A percentile compares a stretch with the other conserved stretches of the same genome.
phyloP scores from a whole-genome alignment of 1,140 invertebrate species.

The Drosophila persimilis region DNA sequence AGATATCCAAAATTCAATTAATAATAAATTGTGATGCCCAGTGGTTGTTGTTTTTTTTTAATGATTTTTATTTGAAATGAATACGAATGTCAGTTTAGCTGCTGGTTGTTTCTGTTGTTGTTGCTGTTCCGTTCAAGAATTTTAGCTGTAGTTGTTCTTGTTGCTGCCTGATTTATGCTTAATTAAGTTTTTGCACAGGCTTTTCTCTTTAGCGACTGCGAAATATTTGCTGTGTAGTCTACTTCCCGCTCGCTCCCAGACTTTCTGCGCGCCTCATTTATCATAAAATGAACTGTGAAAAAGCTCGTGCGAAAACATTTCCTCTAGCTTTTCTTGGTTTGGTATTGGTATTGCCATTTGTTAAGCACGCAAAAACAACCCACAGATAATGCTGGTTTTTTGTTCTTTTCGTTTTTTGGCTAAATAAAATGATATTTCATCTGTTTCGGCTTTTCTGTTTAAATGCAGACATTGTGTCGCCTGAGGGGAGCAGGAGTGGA shows the following conservation, averaged over 20 bases:
- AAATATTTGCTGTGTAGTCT: slow-evolving; percentile 7
- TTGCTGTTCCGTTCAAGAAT: slow-evolving; percentile 44
- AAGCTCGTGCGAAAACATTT: slow-evolving; percentile 26
- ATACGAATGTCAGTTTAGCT: slow-evolving; percentile 79
- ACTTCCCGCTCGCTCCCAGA: neutral
- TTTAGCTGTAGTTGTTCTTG: slow-evolving; percentile 38
- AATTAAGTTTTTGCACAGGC: slow-evolving; percentile 50
- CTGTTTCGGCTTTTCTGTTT: slow-evolving; percentile 44
- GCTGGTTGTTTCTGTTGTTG: slow-evolving; percentile 53
- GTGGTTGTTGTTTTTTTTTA: slow-evolving; percentile 42
- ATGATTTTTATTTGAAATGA: slow-evolving; percentile 81
- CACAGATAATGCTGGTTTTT: slow-evolving; percentile 31
- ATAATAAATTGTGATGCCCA: slow-evolving; percentile 34
- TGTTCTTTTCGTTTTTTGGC: slow-evolving; percentile 24
- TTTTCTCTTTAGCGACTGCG: slow-evolving; percentile 26
- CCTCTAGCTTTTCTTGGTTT: slow-evolving; percentile 2
- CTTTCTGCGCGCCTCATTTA: slow-evolving; percentile 26
- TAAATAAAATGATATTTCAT: slow-evolving; percentile 55
- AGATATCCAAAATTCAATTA: slow-evolving; percentile 50
- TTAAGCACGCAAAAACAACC: slow-evolving; percentile 30
- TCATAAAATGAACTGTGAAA: slow-evolving; percentile 27
- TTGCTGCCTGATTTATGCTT: slow-evolving; percentile 48
- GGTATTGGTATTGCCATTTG: slow-evolving; percentile 9
- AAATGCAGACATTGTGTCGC: slow-evolving; percentile 63
- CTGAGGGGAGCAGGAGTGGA: slow-evolving; percentile 7